A percentile compares a stretch with the other conserved stretches of the same genome.
Conservation (phyloP, 2,113 vertebrate species). For the Psilopsiagon aymara region DNA sequence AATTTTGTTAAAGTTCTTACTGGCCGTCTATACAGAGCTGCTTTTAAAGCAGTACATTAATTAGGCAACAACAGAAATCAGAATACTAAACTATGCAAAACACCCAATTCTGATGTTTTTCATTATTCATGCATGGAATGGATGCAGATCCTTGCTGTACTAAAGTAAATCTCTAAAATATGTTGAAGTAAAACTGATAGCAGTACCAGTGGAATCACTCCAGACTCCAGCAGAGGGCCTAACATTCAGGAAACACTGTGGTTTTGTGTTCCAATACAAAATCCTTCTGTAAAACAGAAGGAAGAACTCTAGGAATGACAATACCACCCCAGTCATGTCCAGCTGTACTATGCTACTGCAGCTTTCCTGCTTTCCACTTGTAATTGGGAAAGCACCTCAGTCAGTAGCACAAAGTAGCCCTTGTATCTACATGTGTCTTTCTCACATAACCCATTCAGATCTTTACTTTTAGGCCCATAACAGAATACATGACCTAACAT, state of each 20-base stretch:
- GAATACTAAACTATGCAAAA: neutral
- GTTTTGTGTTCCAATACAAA: neutral
- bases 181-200: neutral
- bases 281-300: neutral
- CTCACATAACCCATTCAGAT: neutral
- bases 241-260: neutral
- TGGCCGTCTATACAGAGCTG: neutral
- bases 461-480: neutral
- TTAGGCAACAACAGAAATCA: neutral
- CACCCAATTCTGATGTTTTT: neutral
- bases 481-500: neutral
- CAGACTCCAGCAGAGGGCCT: neutral
- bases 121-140: neutral
- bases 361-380: neutral
- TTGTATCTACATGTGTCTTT: neutral
- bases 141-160: neutral
- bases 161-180: neutral
- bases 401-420: neutral
- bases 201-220: neutral
- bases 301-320: neutral
- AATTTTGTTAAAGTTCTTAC: neutral
- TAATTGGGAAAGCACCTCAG: neutral
- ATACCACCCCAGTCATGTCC: accelerated
- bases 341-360: neutral
- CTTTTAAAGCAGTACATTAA: neutral